These are phyloP conservation scores for Ciconia nigra DNA, from an alignment of 2,797 vertebrate species.

Conservation along the genomic window DNA sequence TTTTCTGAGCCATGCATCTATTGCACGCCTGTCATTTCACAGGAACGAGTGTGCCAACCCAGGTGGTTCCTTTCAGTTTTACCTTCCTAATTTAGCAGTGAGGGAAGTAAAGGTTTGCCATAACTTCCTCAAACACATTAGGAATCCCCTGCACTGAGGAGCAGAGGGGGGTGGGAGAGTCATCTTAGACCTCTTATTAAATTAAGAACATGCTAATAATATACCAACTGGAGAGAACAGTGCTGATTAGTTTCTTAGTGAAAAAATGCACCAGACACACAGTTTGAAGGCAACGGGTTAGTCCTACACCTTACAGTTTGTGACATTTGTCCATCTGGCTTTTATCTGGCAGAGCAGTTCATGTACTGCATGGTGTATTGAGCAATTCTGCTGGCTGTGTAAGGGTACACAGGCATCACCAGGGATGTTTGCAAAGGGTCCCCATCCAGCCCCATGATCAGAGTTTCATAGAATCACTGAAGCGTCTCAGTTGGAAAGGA, in stretches of 20 bases:
- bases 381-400: not conserved
- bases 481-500: not conserved
- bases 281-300: not conserved
- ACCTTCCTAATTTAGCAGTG: not conserved
- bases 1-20: not conserved
- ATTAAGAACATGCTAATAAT: not conserved
- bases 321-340: not conserved
- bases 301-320: not conserved
- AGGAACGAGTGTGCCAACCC: not conserved
- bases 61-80: not conserved
- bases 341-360: not conserved
- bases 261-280: not conserved
- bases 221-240: not conserved
- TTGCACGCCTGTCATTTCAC: not conserved
- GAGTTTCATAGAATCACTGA: not conserved
- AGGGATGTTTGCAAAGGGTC: not conserved
- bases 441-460: not conserved
- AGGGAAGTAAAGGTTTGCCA: not conserved
- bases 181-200: not conserved
- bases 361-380: not conserved
- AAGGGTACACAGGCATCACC: not conserved
- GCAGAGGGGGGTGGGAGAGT: rapidly evolving
- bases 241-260: not conserved
- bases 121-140: not conserved
- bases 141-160: not conserved